Percentiles rank a stretch among this genome's conserved stretches.
These are phyloP conservation scores for Agrilus biguttatus DNA, from an alignment of 2,888 invertebrate genomes.

Conservation along the genomic window DNA sequence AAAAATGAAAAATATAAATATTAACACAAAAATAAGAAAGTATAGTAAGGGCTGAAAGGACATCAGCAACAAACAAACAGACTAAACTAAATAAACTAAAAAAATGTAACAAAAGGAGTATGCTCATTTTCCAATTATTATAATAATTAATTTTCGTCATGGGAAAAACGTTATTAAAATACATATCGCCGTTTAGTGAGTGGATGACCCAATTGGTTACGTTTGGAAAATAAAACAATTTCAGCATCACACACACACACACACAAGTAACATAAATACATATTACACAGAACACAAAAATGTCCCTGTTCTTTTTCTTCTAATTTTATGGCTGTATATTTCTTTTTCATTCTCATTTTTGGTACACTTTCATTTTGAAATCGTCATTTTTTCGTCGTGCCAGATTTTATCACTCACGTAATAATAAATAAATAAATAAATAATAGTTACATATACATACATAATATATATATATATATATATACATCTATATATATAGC, in stretches of 20 bases:
- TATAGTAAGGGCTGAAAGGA: slow-evolving; percentile 1
- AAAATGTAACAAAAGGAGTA: slow-evolving; percentile 3
- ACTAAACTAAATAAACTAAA: background rate
- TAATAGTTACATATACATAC: no score
- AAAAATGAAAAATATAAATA: background rate
- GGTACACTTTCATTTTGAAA: slow-evolving; percentile 2
- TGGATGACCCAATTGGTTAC: background rate
- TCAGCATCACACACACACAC: no score
- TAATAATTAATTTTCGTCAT: background rate
- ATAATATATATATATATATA: no score
- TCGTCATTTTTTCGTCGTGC: no score
- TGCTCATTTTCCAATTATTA: background rate
- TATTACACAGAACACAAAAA: no score
- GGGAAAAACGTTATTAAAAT: background rate
- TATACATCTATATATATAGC: no score
- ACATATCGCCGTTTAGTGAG: background rate
- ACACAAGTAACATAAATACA: no score
- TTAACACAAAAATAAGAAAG: no score
- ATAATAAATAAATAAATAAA: no score
- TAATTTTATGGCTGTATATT: background rate
- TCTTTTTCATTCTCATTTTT: slow-evolving; percentile 4
- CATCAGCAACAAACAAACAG: no score
- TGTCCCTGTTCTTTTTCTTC: no score
- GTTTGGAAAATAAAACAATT: background rate
- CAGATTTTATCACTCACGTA: no score